Base-by-base conservation (phyloP, 1,140 invertebrate species). In the Scaptodrosophila lebanonensis region DNA sequence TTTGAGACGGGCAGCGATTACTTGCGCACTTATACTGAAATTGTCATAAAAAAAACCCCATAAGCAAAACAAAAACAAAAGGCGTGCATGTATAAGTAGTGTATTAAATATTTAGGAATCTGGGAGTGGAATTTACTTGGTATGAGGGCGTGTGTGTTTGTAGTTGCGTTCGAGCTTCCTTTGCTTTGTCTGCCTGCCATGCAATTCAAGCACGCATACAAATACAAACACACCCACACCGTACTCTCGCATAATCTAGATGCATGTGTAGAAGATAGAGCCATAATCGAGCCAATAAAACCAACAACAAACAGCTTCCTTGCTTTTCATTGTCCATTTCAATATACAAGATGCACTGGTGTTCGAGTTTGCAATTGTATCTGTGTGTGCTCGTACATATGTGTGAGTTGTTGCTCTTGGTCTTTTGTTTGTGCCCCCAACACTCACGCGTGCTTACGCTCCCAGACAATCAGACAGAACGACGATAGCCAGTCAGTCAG, bases 401-500 rank as follows among this genome's bases (percentile, higher is more conserved):
- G 45, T 33, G 17, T 16, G 9, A 38, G 8, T 18, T 49, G 16
- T 57, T 45, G 32, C 32, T 60, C 11, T 68, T 49, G 18, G 20
- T 59, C 40, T 60, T 57, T 53, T 64, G 40, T 66, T 63, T 38
- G 56, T 27, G 29, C 38, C 51, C 38, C 45, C 38, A 39, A 53
- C 30, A 53, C 49, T 45, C 35, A 44, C 30, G 36, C 50, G 30
- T 48, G 29, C 53, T 48, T 33, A 50, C 50, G 39, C 5, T 33
- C 16, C 29, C 12, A 50, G 9, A 22, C 36, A 25, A 11, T 17
- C 30, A 35, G 11, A 15, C 47, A 3, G 12, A 12, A 42, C 15
- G 30, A 35, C 30, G 11, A 45, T 43, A 62, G 52, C 38, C 44
- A 70, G 38, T 67, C 63, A 72, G 62, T 42, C 63, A 67, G 66